phyloP scores from a whole-genome alignment of 2,797 vertebrate genomes.

The Phataginus tricuspis region DNA sequence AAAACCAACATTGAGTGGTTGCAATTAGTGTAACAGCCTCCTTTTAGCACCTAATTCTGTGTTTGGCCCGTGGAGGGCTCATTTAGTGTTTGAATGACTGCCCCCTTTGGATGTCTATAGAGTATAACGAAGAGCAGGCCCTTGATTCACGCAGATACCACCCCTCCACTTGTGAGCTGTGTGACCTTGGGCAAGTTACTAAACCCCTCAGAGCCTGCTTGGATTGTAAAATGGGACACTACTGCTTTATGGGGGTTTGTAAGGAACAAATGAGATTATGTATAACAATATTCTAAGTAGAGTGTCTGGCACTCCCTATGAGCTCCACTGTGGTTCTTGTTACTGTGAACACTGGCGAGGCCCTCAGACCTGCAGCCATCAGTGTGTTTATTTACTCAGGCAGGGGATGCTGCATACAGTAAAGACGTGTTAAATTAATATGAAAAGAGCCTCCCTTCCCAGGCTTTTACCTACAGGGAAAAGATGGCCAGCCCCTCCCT shows the following conservation, averaged over 20 bases:
- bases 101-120: not conserved
- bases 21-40: not conserved
- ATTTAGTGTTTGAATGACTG: not conserved
- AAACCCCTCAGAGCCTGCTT: not conserved
- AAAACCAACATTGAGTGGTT: not conserved
- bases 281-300: not conserved
- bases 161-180: not conserved
- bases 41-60: not conserved
- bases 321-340: not conserved
- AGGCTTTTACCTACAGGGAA: not conserved
- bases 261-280: not conserved
- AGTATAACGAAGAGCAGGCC: not conserved
- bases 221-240: not conserved
- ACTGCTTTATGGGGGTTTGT: not conserved
- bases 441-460: not conserved
- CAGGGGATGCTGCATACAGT: not conserved
- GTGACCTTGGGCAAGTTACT: not conserved
- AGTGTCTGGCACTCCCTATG: accelerated
- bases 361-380: not conserved
- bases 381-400: not conserved
- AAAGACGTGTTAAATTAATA: not conserved
- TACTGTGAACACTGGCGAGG: not conserved
- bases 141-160: not conserved
- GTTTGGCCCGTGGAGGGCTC: not conserved
- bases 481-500: not conserved